Evolutionary conservation across 1,140 invertebrate species (phyloP).

Genomic region (Cataglyphis hispanica): DNA sequence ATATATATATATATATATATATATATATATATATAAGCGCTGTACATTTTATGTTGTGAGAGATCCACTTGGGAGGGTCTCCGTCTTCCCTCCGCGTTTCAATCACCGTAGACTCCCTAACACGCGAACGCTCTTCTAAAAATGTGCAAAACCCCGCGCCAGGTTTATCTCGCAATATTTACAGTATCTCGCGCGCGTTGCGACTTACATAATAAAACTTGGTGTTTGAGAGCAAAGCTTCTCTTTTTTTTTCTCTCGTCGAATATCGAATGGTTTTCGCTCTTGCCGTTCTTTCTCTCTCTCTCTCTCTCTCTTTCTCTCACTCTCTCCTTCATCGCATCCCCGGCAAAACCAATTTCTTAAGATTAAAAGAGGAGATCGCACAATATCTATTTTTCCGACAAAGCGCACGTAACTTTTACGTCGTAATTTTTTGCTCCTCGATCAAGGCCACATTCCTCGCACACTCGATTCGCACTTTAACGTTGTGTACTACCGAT

Average conservation of each 20-base stretch:
- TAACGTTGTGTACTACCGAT: not conserved
- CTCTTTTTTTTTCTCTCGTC: not conserved
- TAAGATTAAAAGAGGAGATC: constrained; percentile 45
- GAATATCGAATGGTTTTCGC: not conserved
- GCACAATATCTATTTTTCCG: constrained; percentile 30
- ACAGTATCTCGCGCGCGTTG: constrained; percentile 63
- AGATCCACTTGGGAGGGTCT: constrained; percentile 8
- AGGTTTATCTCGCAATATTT: constrained; percentile 67
- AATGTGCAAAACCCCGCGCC: constrained; percentile 66
- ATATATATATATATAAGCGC: no score
- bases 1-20: constrained; percentile 13
- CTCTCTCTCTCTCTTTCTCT: not conserved
- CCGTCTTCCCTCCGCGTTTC: not conserved
- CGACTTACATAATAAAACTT: constrained; percentile 69
- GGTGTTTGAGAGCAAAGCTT: constrained; percentile 63
- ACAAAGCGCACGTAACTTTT: constrained; percentile 22
- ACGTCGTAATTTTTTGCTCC: constrained; percentile 31
- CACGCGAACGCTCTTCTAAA: constrained; percentile 66
- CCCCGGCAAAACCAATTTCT: constrained; percentile 19
- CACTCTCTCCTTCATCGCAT: not conserved
- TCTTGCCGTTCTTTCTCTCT: not conserved
- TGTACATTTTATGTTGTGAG: constrained; percentile 57
- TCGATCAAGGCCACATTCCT: constrained; percentile 56
- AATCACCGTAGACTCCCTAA: constrained; percentile 16
- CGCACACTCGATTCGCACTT: constrained; percentile 38